Conservation (phyloP, 1,140 invertebrate genomes). For the Lepidurus arcticus region DNA sequence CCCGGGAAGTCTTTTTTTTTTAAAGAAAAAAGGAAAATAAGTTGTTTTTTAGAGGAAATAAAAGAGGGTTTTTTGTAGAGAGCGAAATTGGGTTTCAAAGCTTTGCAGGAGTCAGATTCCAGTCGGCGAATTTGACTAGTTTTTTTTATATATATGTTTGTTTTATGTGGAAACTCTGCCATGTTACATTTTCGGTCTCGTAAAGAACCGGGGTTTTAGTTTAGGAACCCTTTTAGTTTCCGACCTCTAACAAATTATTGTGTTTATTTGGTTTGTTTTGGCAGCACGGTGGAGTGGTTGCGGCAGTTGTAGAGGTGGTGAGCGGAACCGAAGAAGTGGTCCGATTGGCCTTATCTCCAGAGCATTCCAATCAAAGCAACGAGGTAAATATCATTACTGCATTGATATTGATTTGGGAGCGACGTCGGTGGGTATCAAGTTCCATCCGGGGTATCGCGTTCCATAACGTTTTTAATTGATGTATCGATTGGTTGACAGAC, state of each 20-base stretch:
- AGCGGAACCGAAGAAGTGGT: constrained; percentile 30
- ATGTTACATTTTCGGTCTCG: not conserved
- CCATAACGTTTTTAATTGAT: constrained; percentile 22
- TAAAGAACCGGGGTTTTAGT: too few species aligned
- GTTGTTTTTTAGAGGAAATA: not conserved
- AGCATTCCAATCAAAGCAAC: constrained; percentile 25
- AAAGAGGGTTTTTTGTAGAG: not conserved
- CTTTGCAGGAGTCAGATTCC: not conserved
- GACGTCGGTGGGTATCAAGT: constrained; percentile 6
- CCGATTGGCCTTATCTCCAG: constrained; percentile 27
- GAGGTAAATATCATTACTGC: constrained; percentile 22
- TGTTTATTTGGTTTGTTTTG: not conserved
- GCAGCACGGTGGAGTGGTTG: constrained; percentile 33
- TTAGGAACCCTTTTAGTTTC: not conserved
- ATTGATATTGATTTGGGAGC: not conserved
- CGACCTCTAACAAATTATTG: constrained; percentile 6
- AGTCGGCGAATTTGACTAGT: not conserved
- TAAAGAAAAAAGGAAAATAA: not conserved
- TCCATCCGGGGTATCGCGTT: not conserved
- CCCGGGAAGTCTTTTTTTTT: not conserved
- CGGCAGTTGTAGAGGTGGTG: constrained; percentile 34
- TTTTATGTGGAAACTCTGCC: not conserved
- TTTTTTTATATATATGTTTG: not conserved
- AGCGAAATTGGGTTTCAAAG: constrained; percentile 8
- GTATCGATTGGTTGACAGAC: not conserved